Percentiles rank a stretch among this genome's conserved stretches.
These are phyloP conservation scores for Rattus rattus DNA, from an alignment of 2,113 vertebrate genomes.

Conservation along the genomic window DNA sequence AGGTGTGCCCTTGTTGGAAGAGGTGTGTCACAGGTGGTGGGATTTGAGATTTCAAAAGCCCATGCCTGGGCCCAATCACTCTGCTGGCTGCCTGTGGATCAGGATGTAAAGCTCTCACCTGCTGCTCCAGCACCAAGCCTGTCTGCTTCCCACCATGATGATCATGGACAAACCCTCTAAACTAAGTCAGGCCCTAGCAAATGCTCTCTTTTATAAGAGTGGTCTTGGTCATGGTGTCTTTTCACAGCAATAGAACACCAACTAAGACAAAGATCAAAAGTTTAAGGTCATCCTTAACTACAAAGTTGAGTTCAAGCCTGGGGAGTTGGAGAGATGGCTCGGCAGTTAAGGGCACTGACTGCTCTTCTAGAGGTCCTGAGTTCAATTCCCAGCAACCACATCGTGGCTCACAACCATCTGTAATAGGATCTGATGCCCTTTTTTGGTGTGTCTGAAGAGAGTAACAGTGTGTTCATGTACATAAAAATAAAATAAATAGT, in stretches of 20 bases:
- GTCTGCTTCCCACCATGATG: background rate
- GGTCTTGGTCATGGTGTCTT: background rate
- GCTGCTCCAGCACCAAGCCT: background rate
- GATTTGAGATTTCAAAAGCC: background rate
- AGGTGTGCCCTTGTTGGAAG: background rate
- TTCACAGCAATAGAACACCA: background rate
- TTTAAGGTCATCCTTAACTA: background rate
- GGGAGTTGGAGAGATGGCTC: no score
- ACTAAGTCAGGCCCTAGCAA: background rate
- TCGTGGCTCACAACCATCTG: no score
- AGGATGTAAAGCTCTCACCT: background rate
- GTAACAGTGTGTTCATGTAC: no score
- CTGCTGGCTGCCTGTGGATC: no score
- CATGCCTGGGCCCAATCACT: no score
- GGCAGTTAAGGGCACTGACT: no score
- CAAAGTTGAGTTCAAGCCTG: background rate
- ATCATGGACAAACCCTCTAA: background rate
- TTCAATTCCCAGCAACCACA: no score
- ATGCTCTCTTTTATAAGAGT: background rate
- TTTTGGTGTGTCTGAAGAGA: no score
- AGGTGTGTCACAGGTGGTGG: background rate
- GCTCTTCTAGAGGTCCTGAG: no score
- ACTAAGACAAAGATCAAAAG: background rate
- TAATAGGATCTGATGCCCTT: no score
- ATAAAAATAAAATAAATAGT: background rate